Conservation (phyloP, 2,797 vertebrate genomes). For the Bovichtus diacanthus region DNA sequence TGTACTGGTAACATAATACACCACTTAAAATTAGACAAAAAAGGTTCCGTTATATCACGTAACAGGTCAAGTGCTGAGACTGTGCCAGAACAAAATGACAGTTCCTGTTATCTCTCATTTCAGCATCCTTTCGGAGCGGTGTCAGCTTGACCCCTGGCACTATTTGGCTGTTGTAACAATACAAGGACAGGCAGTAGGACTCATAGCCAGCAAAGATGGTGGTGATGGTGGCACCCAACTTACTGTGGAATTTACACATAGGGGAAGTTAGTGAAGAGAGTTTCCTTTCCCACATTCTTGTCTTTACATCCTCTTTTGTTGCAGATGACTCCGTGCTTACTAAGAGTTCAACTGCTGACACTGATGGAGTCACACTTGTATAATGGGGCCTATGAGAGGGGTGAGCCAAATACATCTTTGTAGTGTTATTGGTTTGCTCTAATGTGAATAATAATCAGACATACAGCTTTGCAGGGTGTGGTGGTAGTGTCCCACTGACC, state of each 20-base stretch:
- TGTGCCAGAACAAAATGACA: conserved; percentile 17
- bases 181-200: background rate
- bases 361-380: conserved; percentile 17
- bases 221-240: background rate
- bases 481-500: background rate
- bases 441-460: conserved; percentile 1
- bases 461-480: conserved; percentile 34
- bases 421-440: background rate
- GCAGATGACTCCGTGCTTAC: conserved; percentile 38
- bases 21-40: background rate
- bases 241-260: conserved; percentile 12
- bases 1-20: background rate
- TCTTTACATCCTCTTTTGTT: conserved; percentile 43
- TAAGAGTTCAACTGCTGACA: conserved; percentile 5
- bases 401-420: background rate
- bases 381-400: background rate
- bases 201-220: background rate
- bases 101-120: conserved; percentile 40
- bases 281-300: conserved; percentile 27
- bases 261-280: conserved; percentile 11
- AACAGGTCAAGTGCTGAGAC: conserved; percentile 11
- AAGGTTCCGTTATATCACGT: conserved; percentile 5
- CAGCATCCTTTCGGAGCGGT: conserved; percentile 21
- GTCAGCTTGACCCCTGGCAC: conserved; percentile 39
- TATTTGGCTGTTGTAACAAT: conserved; percentile 34